Percentiles rank a stretch among this genome's conserved stretches.
Conservation (phyloP, 2,797 vertebrate genomes). For the Morus bassanus region DNA sequence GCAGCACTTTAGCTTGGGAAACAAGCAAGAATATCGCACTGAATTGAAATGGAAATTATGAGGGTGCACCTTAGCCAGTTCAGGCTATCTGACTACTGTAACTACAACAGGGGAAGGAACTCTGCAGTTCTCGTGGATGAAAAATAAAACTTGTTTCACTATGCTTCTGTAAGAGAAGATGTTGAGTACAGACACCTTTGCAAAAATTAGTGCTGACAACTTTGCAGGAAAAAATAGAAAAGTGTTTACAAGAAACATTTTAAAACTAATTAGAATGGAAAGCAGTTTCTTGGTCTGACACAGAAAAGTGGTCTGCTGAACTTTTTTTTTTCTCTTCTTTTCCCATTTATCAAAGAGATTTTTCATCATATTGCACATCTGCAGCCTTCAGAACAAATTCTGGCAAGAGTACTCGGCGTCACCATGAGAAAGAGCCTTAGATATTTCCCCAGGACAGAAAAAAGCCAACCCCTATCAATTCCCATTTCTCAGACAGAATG, state of each 20-base stretch:
- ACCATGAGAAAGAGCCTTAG: slow-evolving; percentile 6
- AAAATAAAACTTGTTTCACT: neutral
- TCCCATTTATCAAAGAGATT: slow-evolving; percentile 62
- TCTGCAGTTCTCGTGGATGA: neutral
- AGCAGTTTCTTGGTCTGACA: neutral
- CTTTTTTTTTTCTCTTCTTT: neutral
- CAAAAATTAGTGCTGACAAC: slow-evolving; percentile 13
- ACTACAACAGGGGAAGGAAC: neutral
- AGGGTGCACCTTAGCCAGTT: neutral
- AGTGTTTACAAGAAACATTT: slow-evolving; percentile 32
- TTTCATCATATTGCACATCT: slow-evolving; percentile 62
- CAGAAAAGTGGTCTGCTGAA: neutral
- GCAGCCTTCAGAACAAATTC: slow-evolving; percentile 56
- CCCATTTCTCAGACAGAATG: slow-evolving; percentile 60
- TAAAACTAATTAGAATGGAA: slow-evolving; percentile 38
- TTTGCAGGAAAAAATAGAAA: neutral
- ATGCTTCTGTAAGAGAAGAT: neutral
- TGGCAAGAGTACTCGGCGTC: neutral
- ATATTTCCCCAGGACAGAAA: slow-evolving; percentile 31
- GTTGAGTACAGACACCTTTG: neutral
- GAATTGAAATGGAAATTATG: neutral
- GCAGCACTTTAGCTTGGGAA: neutral
- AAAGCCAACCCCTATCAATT: slow-evolving; percentile 55
- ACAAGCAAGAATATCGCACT: neutral
- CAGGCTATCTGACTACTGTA: neutral